These are phyloP conservation scores for Benitochromis conjunctus DNA, from an alignment of 2,113 vertebrate genomes.

Conservation along the genomic window DNA sequence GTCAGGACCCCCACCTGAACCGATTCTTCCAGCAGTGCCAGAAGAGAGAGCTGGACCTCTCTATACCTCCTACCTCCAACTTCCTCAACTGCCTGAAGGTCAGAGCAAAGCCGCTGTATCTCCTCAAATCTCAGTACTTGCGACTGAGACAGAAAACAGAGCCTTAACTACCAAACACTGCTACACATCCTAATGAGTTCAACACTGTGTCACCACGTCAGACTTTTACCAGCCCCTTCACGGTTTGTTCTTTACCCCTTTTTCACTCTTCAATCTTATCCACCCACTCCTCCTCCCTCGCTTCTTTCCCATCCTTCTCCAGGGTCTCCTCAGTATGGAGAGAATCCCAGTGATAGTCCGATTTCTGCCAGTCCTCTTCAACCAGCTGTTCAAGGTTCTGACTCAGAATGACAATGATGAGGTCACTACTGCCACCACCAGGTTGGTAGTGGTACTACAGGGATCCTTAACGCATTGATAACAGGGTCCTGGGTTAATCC, in stretches of 20 bases:
- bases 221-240: background rate
- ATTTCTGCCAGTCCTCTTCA: conserved; percentile 94
- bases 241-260: background rate
- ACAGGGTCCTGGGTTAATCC: background rate
- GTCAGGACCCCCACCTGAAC: conserved; percentile 91
- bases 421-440: conserved; percentile 83
- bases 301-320: background rate
- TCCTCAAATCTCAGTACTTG: background rate
- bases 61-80: conserved; percentile 86
- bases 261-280: background rate
- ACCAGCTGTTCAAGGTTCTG: conserved; percentile 93
- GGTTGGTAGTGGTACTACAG: conserved; percentile 71
- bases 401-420: conserved; percentile 88
- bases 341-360: conserved; percentile 90
- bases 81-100: conserved; percentile 93
- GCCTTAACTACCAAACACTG: background rate
- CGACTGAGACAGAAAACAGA: background rate
- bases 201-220: background rate
- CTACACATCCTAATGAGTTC: background rate
- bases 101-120: conserved; percentile 24
- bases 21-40: conserved; percentile 96
- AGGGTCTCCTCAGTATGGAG: conserved; percentile 94
- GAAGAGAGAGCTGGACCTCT: conserved; percentile 88
- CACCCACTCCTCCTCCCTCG: background rate
- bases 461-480: background rate